Base-by-base conservation (phyloP, 2,113 vertebrate genomes). In the Scartelaos histophorus region DNA sequence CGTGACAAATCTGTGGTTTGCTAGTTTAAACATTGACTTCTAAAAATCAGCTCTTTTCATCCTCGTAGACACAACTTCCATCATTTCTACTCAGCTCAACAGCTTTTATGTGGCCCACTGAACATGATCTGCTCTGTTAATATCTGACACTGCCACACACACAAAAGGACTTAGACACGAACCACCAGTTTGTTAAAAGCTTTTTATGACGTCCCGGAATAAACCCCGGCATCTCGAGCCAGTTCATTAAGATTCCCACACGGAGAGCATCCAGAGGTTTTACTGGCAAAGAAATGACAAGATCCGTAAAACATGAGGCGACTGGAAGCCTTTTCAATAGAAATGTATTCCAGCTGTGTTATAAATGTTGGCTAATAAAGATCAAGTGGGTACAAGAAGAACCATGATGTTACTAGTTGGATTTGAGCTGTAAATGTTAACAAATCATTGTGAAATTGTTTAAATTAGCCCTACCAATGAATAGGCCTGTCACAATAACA, bases 91-190 rank as follows among this genome's bases (percentile, higher is more conserved):
- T 74, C 74, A 78, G 73, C 87, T 88, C 70, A 82, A 67, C 57
- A 81, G 45, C 66, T 76, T 84, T 84, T 24, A 75, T 84, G 79
- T 76, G 71, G 73, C 70, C 65, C 73, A 87, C 82, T 82, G 84
- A 86, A 79, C 49, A 71, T 77, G 87, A 90, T 84, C 57, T 74
- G 87, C 76, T 67, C 24, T 60, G 66, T 78, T 81, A 75, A 76
- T 90, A 82, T 72, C 67, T 76, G 61, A 80, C 54, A 75, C 78
- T 82, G 82, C 77, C 79, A 82, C 64, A 67, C 60, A 84, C 82
- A 67, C 65, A 76, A 83, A 88, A 86, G 78, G n/a, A 80, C 80
- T 85, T 74, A 19, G 58, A 84, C 82, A 70, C 58, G 85, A 87
- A 80, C 64, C 54, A 73, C 79, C 73, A 69, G 83, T 88, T 88